A percentile compares a stretch with the other conserved stretches of the same genome.
phyloP scores from a whole-genome alignment of 2,888 invertebrate genomes.

The Vesta saturnalis region DNA sequence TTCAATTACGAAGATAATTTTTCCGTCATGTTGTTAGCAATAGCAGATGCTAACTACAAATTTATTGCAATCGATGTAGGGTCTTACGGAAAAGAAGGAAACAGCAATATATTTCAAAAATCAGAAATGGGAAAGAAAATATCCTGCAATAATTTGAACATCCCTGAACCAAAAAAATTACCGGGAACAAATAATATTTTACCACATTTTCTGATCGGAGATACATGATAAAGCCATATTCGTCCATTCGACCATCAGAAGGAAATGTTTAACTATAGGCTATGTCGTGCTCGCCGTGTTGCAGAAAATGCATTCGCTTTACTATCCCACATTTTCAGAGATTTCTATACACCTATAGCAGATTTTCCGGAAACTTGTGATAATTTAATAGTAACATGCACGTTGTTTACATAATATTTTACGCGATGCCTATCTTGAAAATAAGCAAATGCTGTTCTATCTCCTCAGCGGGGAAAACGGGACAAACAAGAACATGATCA shows the following conservation, averaged over 20 bases:
- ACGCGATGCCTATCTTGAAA: constrained; percentile 24
- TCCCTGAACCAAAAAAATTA: constrained; percentile 15
- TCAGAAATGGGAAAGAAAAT: constrained; percentile 19
- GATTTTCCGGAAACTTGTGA: background rate
- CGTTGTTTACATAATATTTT: constrained; percentile 41
- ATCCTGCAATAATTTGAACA: constrained; percentile 1
- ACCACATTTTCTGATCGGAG: constrained; percentile 20
- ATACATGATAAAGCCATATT: constrained; percentile 23
- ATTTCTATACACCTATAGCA: background rate
- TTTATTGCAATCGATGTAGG: constrained; percentile 18
- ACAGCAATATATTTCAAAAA: constrained; percentile 4
- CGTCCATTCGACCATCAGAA: constrained; percentile 1
- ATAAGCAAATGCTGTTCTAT: background rate
- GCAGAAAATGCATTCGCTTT: no score
- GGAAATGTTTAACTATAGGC: constrained; percentile 21
- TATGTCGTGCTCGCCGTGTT: constrained; percentile 13
- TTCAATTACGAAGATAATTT: constrained; percentile 4
- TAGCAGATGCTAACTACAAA: constrained; percentile 22
- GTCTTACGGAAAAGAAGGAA: constrained; percentile 26
- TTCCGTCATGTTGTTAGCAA: constrained; percentile 8
- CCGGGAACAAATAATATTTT: constrained; percentile 8
- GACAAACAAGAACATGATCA: constrained; percentile 54
- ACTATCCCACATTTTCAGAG: no score
- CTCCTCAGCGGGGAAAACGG: constrained; percentile 49
- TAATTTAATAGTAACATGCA: constrained; percentile 33